A percentile compares a stretch with the other conserved stretches of the same genome.
phyloP scores from a whole-genome alignment of 2,888 invertebrate species.

The Troides aeacus region DNA sequence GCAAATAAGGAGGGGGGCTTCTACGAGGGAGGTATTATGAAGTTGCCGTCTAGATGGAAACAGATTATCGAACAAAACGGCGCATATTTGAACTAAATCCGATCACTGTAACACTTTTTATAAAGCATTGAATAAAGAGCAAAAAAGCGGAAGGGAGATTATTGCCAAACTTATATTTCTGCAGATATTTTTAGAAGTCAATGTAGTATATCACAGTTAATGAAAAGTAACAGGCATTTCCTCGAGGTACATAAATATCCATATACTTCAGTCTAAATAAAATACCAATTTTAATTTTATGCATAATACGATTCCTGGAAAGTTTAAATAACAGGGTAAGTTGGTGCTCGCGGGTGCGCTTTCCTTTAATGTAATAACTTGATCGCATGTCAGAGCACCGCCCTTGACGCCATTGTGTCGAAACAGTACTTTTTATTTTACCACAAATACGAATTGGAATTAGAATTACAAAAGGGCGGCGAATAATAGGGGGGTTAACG shows the following conservation, averaged over 20 bases:
- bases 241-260: background rate
- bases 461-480: conserved; percentile 79
- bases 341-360: conserved; percentile 67
- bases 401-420: conserved; percentile 81
- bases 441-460: conserved; percentile 80
- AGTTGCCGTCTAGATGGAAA: too few relatives aligned
- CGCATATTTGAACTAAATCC: too few relatives aligned
- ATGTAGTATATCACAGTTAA: background rate
- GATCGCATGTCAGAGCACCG: conserved; percentile 80
- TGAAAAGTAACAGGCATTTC: background rate
- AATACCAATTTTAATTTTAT: conserved; percentile 49
- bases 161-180: too few relatives aligned
- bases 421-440: conserved; percentile 77
- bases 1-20: too few relatives aligned
- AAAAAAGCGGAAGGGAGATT: too few relatives aligned
- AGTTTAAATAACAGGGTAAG: conserved; percentile 65
- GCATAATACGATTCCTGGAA: conserved; percentile 59
- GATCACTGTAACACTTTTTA: too few relatives aligned
- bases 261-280: conserved; percentile 24
- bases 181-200: too few relatives aligned
- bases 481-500: conserved; percentile 78
- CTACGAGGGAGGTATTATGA: too few relatives aligned
- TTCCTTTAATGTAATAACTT: conserved; percentile 80
- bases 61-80: too few relatives aligned
- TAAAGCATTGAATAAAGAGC: too few relatives aligned